Base-by-base conservation (phyloP, 2,888 invertebrate genomes). In the Acanthosoma haemorrhoidale region DNA sequence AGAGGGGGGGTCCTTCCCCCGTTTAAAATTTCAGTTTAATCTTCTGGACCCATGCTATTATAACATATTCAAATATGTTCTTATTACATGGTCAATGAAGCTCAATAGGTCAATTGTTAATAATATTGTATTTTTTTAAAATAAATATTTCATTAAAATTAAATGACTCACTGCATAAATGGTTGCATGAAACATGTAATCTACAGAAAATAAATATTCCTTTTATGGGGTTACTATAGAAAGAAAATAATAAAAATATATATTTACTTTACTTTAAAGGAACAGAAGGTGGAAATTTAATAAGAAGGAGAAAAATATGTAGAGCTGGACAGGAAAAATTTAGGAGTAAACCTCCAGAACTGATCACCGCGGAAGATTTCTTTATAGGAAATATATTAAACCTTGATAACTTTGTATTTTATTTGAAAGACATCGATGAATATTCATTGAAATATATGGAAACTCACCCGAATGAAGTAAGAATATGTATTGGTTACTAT, bases 381-480 rank as follows among this genome's bases (percentile, higher is more conserved):
- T 92, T 88, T 82, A 85, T 96, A 21, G 96, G 96, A 2, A 89
- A 91, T 21, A 85, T 85, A 57, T 77, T 96, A 57, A 87, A 87
- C 41, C 84, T 96, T 16, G 89, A 90, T 78, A 86, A 87, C 74
- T 93, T 92, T 77, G 80, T 87, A 59, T 96, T 96, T 79, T 82
- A 89, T 60, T 82, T 96, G 32, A 82, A 87, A 1, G 87, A 88
- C 2, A 93, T 94, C 1, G 96, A 96, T 78, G 90, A 92, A 77
- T 96, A 92, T 77, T 91, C 93, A 0, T 80, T 94, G 63, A 84
- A 89, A 51, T 95, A 92, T 77, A 89, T 95, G 94, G 95, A 96
- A 79, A 78, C 88, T 6, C 84, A 93, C 79, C 82, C 86, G 69
- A 80, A 85, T 70, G 85, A 91, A 84, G 93, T 92, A 73, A 59